Base-by-base conservation (phyloP, 2,888 invertebrate species). In the Sarcophaga variegata region DNA sequence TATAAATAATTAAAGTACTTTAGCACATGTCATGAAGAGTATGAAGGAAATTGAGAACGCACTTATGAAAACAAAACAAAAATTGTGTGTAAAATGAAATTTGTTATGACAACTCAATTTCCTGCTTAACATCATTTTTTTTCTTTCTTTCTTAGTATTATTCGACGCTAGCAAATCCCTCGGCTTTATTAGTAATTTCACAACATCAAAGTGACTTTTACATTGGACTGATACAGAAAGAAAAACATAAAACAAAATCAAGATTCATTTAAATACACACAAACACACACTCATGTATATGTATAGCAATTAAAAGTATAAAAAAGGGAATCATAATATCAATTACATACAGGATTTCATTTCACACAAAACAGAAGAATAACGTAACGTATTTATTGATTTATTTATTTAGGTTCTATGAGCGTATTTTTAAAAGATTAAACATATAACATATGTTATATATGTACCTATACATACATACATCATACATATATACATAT, bases 261-360 rank as follows among this genome's bases (percentile, higher is more conserved):
- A 72, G 67, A 72, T 62, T 37, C 64, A 37, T 10, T 2, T 2
- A 59, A 77, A 66, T 47, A 49, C 0, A 69, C 4, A 67, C 45
- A 12, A 6, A 62, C 78, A 47, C 75, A 47, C 5, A 80, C 17
- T 67, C 71, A 76, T 49, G 49, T 49, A 49, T 11, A 49, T 54
- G 12, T 12, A 17, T 14, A 54, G 4, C 54, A 54, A 54, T 54
- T 14, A 54, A 54, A 54, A 54, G 0, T 14, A 54, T 54, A 54
- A 54, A 54, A 14, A 12, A 54, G 5, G 54, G 12, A 60, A 83
- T 70, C 71, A 84, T 62, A 87, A 83, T 87, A 84, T 85, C 83
- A 87, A 85, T 85, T 84, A 87, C 81, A 88, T 84, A 87, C 81
- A 88, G 82, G 72, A 84, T 86, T 86, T 88, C 49, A 83, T 85